Conservation (phyloP, 1,140 invertebrate genomes). For the Pseudomyrmex concolor region DNA sequence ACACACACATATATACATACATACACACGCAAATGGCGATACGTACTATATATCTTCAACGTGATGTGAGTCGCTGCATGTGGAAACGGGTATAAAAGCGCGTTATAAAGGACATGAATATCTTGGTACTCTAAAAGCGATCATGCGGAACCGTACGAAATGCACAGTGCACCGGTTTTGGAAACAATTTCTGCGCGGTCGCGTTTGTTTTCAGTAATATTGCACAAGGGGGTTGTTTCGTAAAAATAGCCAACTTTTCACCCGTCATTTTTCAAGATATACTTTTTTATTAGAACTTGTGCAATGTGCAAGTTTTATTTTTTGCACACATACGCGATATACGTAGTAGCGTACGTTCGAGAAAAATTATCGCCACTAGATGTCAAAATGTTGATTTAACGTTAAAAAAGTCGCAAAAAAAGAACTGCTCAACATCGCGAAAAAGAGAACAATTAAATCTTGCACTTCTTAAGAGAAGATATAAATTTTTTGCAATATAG, state of each 20-base stretch:
- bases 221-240: slow-evolving; percentile 23
- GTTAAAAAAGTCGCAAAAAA: neutral
- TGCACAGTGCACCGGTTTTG: slow-evolving; percentile 42
- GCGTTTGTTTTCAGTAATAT: slow-evolving; percentile 48
- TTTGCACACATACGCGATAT: neutral
- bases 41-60: neutral
- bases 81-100: neutral
- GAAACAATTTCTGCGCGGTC: slow-evolving; percentile 43
- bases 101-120: slow-evolving; percentile 2
- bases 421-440: too few species aligned
- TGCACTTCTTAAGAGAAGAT: too few species aligned
- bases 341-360: neutral
- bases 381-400: neutral
- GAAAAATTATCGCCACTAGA: neutral
- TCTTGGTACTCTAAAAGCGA: neutral
- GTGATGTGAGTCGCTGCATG: neutral
- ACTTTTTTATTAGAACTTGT: slow-evolving; percentile 32
- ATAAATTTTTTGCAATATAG: neutral
- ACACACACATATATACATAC: too few species aligned
- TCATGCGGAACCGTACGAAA: slow-evolving; percentile 26
- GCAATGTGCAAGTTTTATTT: slow-evolving; percentile 19
- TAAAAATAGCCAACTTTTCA: neutral
- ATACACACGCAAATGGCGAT: neutral
- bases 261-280: slow-evolving; percentile 33
- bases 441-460: too few species aligned